These are phyloP conservation scores for Mustela lutreola DNA, from an alignment of 2,113 vertebrate species.

Conservation along the genomic window DNA sequence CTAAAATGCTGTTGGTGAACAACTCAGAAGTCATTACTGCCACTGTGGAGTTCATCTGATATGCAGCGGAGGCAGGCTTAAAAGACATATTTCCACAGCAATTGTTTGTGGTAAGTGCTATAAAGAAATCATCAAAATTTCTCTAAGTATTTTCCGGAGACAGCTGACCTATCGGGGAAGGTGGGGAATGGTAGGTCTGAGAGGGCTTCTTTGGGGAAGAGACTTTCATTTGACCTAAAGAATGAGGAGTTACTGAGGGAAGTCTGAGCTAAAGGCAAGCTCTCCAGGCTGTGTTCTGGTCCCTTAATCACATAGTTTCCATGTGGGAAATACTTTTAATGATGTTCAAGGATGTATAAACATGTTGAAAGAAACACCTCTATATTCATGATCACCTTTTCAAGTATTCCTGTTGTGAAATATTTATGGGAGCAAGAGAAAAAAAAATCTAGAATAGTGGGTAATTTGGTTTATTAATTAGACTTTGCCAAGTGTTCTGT, in stretches of 20 bases:
- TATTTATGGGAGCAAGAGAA: not conserved
- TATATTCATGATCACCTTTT: not conserved
- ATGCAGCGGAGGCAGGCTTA: not conserved
- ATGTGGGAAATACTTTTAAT: slow-evolving; percentile 56
- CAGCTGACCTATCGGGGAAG: not conserved
- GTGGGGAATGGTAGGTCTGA: not conserved
- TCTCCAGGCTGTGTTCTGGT: not conserved
- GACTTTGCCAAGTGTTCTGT: not conserved
- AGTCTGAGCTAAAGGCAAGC: not conserved
- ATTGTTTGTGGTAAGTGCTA: not conserved
- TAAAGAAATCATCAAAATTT: not conserved
- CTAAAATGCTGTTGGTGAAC: not conserved
- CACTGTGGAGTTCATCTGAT: not conserved
- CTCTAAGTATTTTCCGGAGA: not conserved
- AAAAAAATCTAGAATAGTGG: not conserved
- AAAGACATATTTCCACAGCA: not conserved
- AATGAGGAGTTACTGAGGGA: not conserved
- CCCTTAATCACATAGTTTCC: not conserved
- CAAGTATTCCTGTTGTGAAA: slow-evolving; percentile 20
- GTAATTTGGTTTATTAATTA: slow-evolving; percentile 36
- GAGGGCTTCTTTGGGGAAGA: not conserved
- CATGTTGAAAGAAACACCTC: not conserved
- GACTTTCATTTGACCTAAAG: slow-evolving; percentile 18
- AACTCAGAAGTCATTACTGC: not conserved
- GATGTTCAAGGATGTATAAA: not conserved